Conservation (phyloP, 1,140 invertebrate genomes). For the Dendrolimus punctatus region DNA sequence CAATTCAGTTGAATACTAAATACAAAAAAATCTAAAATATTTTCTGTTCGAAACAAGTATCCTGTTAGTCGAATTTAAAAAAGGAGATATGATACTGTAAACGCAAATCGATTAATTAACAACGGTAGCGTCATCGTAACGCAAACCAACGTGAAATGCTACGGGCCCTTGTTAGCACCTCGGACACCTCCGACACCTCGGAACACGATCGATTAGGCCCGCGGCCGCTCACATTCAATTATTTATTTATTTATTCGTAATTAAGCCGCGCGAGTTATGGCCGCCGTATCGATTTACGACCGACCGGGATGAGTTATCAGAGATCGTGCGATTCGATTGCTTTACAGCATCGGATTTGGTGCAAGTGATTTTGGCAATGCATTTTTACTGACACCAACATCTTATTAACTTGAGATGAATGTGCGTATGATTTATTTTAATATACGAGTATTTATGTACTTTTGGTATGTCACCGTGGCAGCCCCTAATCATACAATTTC, state of each 20-base stretch:
- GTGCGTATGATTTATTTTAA: no score
- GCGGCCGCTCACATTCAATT: conserved; percentile 68
- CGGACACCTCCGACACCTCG: conserved; percentile 29
- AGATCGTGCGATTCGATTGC: conserved; percentile 21
- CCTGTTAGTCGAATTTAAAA: no score
- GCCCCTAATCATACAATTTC: no score
- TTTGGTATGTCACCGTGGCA: no score
- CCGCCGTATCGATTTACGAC: conserved; percentile 47
- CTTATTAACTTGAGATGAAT: no score
- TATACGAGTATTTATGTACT: no score
- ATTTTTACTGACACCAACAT: not conserved
- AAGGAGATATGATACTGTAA: no score
- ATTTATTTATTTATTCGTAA: conserved; percentile 72
- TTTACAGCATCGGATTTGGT: conserved; percentile 21
- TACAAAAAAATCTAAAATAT: no score
- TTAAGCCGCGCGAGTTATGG: conserved; percentile 65
- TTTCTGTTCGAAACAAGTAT: no score
- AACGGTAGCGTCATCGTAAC: conserved; percentile 13
- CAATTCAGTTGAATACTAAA: no score
- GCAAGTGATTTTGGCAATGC: not conserved
- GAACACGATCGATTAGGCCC: conserved; percentile 62
- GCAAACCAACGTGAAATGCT: conserved; percentile 22
- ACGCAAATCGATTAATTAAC: not conserved
- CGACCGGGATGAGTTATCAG: conserved; percentile 52
- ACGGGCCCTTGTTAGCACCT: conserved; percentile 60